Conservation (phyloP, 2,888 invertebrate genomes). For the Drosophila austrosaltans region DNA sequence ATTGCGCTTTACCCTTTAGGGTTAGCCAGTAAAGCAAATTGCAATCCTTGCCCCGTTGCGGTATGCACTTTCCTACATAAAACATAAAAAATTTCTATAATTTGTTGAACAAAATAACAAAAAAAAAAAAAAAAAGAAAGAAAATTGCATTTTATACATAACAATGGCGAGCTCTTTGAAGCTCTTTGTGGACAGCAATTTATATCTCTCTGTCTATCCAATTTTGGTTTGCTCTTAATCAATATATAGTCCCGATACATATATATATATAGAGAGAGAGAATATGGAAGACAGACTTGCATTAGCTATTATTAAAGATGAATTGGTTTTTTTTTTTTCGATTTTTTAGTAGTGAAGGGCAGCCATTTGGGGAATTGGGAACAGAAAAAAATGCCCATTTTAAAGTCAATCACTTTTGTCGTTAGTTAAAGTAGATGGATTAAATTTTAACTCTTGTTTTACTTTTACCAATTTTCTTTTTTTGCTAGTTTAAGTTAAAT, state of each 20-base stretch:
- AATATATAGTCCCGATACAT: conserved; percentile 42
- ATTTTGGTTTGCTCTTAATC: conserved; percentile 35
- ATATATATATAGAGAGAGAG: conserved; percentile 39
- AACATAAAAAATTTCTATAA: conserved; percentile 82
- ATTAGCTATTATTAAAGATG: conserved; percentile 65
- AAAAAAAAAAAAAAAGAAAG: not conserved
- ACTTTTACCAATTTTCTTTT: not conserved
- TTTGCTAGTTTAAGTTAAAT: not conserved
- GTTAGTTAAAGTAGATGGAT: not conserved
- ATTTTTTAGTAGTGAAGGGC: conserved; percentile 33
- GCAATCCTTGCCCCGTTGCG: conserved; percentile 44
- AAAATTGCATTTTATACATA: conserved; percentile 77
- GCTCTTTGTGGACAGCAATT: conserved; percentile 50
- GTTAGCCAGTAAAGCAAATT: conserved; percentile 77
- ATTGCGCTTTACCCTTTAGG: conserved; percentile 82
- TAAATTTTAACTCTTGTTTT: not conserved
- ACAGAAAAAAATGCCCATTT: not conserved
- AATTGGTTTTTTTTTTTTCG: conserved; percentile 51
- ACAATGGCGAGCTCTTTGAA: conserved; percentile 48
- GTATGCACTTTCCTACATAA: conserved; percentile 64
- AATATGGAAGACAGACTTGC: conserved; percentile 44
- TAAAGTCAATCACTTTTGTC: not conserved
- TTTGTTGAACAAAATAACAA: conserved; percentile 56
- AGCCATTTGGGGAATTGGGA: conserved; percentile 9
- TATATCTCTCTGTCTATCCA: conserved; percentile 61